These are phyloP conservation scores for Capromys pilorides DNA, from an alignment of 2,797 vertebrate species.

Conservation along the genomic window DNA sequence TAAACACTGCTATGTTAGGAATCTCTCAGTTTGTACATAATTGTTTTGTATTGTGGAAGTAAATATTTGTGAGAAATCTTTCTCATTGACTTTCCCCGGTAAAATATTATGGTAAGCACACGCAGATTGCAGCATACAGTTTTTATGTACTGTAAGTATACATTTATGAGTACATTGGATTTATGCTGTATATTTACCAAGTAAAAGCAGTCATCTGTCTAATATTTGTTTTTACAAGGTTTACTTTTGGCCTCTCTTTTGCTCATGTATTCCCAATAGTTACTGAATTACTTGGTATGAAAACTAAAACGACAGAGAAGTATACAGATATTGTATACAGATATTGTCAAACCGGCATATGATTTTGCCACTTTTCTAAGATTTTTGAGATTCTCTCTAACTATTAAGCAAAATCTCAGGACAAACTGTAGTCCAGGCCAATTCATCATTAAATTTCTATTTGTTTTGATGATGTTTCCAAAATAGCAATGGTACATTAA, in stretches of 20 bases:
- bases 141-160: conserved; percentile 84
- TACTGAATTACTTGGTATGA: conserved; percentile 76
- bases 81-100: conserved; percentile 84
- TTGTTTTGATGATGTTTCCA: conserved; percentile 79
- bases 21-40: conserved; percentile 95
- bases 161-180: conserved; percentile 82
- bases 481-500: conserved; percentile 72
- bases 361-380: conserved; percentile 68
- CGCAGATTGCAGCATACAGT: conserved; percentile 83
- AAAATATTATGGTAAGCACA: conserved; percentile 86
- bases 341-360: conserved; percentile 71
- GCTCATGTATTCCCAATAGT: conserved; percentile 75
- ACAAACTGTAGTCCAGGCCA: conserved; percentile 64
- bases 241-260: conserved; percentile 73
- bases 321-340: conserved; percentile 68
- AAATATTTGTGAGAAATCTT: conserved; percentile 84
- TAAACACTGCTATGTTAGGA: conserved; percentile 89
- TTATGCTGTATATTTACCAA: conserved; percentile 83
- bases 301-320: conserved; percentile 75
- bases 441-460: conserved; percentile 71
- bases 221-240: conserved; percentile 75
- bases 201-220: conserved; percentile 80
- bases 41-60: conserved; percentile 88
- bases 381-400: conserved; percentile 76
- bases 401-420: conserved; percentile 74